phyloP scores from a whole-genome alignment of 2,888 invertebrate species.

The Nemotelus pantherinus region DNA sequence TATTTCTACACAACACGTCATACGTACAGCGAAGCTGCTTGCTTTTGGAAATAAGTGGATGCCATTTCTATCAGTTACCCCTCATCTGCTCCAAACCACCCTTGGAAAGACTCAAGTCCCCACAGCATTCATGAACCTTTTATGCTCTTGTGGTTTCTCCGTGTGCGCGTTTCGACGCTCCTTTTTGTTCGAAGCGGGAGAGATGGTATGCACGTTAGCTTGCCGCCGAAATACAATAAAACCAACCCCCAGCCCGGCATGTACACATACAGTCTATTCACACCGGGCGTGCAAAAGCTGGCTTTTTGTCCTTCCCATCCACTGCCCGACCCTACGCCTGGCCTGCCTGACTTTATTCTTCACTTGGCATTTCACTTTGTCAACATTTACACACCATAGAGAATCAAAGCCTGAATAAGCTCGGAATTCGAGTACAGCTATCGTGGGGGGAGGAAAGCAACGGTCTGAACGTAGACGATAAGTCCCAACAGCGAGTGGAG shows the following conservation, averaged over 20 bases:
- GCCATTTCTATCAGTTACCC: background rate
- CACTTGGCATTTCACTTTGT: conserved; percentile 36
- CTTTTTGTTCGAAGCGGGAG: conserved; percentile 19
- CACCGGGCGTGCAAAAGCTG: background rate
- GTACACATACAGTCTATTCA: conserved; percentile 25
- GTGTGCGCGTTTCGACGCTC: conserved; percentile 33
- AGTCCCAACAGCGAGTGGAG: background rate
- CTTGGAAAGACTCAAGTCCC: background rate
- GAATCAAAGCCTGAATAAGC: conserved; percentile 32
- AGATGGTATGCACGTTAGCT: conserved; percentile 16
- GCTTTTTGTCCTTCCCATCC: background rate
- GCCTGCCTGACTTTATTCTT: background rate
- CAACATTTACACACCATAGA: conserved; percentile 43
- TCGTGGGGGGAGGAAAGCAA: background rate
- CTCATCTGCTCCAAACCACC: background rate
- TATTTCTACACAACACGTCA: conserved; percentile 15
- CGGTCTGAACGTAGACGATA: background rate
- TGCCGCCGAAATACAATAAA: conserved; percentile 27
- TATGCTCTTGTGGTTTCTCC: conserved; percentile 25
- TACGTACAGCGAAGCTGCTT: background rate
- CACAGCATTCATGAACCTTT: conserved; percentile 38
- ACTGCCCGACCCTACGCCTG: background rate
- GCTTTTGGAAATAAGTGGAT: conserved; percentile 27
- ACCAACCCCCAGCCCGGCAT: conserved; percentile 20
- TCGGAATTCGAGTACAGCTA: background rate